Base-by-base conservation (phyloP, 2,888 invertebrate species). In the Habrosyne pyritoides region DNA sequence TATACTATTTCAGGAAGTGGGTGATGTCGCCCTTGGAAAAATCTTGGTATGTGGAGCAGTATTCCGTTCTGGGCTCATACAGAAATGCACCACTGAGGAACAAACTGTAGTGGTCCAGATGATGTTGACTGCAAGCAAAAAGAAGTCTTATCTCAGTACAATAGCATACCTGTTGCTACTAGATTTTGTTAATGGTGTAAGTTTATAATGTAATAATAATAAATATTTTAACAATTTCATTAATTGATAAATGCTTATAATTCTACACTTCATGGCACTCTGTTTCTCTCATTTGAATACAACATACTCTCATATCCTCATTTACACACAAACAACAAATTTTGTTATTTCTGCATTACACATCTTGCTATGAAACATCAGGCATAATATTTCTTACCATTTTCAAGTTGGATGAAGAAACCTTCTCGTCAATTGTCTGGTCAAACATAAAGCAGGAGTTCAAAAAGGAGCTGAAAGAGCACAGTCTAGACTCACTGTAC, bases 31-130 rank as follows among this genome's bases (percentile, higher is more conserved):
- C 30, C 93, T 95, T 21, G 97, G 97, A 0, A 94, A 95, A 74
- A 94, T 97, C 60, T 86, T 97, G 67, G 93, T 94, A 0, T 95
- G 95, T 75, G 95, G 96, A 21, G 95, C 96, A 2, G 75, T 96
- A 30, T 93, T 96, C 59, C 93, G 95, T 52, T 95, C 96, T 0
- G 94, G 93, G 21, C 84, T 94, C 52, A 93, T 95, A 67, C 64
- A 85, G 1, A 89, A 89, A 64, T 88, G 89, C 63, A 82, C 89
- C 0, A 69, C 67, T 24, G 94, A 95, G 52, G 93, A 94, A 52
- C 88, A 89, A 65, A 78, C 76, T 5, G 73, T 83, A 62, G 73
- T 90, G 10, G 63, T 93, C 3, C 73, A 83, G 54, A 59, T 87
- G 10, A 59, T 95, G 2, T 67, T 94, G 22, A 79, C 81, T 51